phyloP scores from a whole-genome alignment of 2,888 invertebrate species.

The Labia minor region DNA sequence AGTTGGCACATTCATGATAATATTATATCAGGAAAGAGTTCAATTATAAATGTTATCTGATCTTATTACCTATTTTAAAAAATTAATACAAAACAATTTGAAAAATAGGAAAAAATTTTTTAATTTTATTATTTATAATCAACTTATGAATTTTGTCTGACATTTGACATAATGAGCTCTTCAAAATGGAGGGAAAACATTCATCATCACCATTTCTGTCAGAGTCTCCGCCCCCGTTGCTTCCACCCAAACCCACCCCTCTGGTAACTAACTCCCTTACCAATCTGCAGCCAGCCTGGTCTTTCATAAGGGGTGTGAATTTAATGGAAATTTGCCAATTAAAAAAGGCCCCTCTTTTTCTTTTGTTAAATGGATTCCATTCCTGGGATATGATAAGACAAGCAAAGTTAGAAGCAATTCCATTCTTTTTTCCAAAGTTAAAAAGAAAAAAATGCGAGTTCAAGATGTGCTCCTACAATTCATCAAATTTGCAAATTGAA shows the following conservation, averaged over 20 bases:
- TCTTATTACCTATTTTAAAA: too few relatives aligned
- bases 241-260: not conserved
- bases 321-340: conserved; percentile 13
- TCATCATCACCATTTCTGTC: conserved; percentile 3
- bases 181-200: not conserved
- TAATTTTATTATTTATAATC: conserved; percentile 3
- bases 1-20: too few relatives aligned
- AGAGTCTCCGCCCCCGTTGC: not conserved
- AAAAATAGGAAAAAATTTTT: too few relatives aligned
- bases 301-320: too few relatives aligned
- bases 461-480: too few relatives aligned
- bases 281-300: too few relatives aligned
- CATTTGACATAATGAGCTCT: conserved; percentile 5
- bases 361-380: not conserved
- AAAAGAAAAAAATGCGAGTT: too few relatives aligned
- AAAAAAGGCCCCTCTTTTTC: not conserved
- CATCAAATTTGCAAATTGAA: too few relatives aligned
- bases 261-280: too few relatives aligned
- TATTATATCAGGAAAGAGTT: too few relatives aligned
- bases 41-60: too few relatives aligned
- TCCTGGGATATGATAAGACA: not conserved
- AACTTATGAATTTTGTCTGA: not conserved
- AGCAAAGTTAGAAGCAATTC: conserved; percentile 7
- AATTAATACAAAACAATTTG: too few relatives aligned
- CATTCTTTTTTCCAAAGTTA: not conserved